Percentiles rank a stretch among this genome's conserved stretches.
Conservation (phyloP, 2,888 invertebrate species). For the Smittia aterrima region DNA sequence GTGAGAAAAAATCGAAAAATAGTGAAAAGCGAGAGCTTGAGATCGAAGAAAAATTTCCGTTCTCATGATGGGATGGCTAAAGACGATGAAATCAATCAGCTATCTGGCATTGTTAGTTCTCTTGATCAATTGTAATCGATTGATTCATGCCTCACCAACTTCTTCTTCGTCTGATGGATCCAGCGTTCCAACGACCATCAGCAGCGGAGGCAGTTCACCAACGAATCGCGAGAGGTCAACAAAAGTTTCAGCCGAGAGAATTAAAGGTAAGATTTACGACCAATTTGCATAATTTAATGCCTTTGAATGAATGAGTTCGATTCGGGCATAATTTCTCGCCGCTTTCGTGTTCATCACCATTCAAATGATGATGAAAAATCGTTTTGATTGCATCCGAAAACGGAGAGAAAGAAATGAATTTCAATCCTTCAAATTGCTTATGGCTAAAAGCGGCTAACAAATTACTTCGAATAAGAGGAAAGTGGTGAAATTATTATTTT, state of each 20-base stretch:
- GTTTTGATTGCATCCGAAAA: background rate
- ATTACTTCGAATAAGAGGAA: background rate
- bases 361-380: background rate
- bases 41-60: background rate
- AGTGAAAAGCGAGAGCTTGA: background rate
- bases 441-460: background rate
- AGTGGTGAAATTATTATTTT: conserved; percentile 9
- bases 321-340: background rate
- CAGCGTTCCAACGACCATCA: background rate
- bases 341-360: background rate
- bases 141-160: background rate
- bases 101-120: background rate
- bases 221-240: background rate
- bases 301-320: background rate
- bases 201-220: background rate
- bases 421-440: background rate
- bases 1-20: background rate
- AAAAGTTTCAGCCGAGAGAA: conserved; percentile 1
- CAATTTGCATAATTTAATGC: background rate
- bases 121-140: background rate
- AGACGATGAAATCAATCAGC: conserved; percentile 9
- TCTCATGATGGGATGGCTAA: background rate
- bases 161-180: background rate
- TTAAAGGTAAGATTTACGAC: background rate
- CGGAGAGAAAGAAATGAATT: background rate